These are phyloP conservation scores for Schizopygopsis malacanthus DNA, from an alignment of 2,797 vertebrate species.

Conservation along the genomic window DNA sequence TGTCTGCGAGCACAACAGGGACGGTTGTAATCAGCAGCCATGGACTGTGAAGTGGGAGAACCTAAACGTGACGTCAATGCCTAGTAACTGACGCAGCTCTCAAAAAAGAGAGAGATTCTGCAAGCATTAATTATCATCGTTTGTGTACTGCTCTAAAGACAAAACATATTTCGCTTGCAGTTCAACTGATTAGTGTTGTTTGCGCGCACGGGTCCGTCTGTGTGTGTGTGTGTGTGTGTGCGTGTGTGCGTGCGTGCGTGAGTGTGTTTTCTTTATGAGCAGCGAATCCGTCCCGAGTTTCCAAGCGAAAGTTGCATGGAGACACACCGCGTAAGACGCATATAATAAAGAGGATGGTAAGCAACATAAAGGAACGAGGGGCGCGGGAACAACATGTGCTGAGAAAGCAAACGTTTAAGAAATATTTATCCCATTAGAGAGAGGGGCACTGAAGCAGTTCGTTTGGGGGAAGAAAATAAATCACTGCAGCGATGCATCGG, in stretches of 20 bases:
- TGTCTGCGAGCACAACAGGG: constrained; percentile 73
- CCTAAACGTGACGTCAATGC: constrained; percentile 99
- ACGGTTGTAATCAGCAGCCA: constrained; percentile 86
- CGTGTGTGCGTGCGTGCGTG: neutral
- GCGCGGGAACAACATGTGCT: constrained; percentile 58
- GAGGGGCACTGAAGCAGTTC: constrained; percentile 58
- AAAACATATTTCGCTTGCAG: constrained; percentile 3
- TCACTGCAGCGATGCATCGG: constrained; percentile 85
- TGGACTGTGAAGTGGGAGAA: constrained; percentile 96
- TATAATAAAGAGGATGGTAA: constrained; percentile 58
- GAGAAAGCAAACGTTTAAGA: constrained; percentile 37
- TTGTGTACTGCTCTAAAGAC: constrained; percentile 53
- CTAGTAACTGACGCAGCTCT: constrained; percentile 97
- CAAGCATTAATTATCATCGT: constrained; percentile 83
- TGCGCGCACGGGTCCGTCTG: constrained; percentile 5
- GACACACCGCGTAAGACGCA: constrained; percentile 64
- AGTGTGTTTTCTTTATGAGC: constrained; percentile 48
- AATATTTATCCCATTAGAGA: constrained; percentile 51
- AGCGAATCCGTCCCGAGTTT: constrained; percentile 70
- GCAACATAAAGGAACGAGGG: constrained; percentile 57
- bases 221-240: neutral
- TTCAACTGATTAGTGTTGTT: constrained; percentile 9
- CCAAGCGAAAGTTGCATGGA: constrained; percentile 71
- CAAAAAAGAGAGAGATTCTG: constrained; percentile 74
- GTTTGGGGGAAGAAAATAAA: constrained; percentile 69